Evolutionary conservation across 2,888 invertebrate species (phyloP), one percentile per base, ranked within the genome.

Genomic region (Pinctada fucata): DNA sequence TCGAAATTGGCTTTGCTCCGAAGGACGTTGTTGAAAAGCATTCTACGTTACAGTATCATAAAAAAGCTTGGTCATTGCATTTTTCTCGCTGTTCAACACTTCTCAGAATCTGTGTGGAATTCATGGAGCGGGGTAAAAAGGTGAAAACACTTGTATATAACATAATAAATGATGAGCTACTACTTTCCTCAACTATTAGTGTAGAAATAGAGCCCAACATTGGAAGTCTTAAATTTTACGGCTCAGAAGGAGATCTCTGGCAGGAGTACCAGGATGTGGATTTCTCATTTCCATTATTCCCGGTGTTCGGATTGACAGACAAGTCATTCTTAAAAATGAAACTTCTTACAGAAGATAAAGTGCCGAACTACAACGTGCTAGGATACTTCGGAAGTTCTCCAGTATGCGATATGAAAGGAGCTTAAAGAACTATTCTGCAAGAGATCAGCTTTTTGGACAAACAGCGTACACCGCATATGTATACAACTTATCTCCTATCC

Each of bases 221-320:
- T 10, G 58, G 58, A 58, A 58, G 13, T 13, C 6, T 58, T 58
- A 58, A 58, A 58, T 10, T 58, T 10, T 6, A 13, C 13, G 6
- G 13, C 13, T 10, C 6, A 6, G 13, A 13, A 10, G 58, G 58
- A 10, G 13, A 6, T 13, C 13, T 58, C 58, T 10, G 13, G 6
- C 58, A 58, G 13, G 58, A 10, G 13, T 58, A 58, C 58, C 58
- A 47, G 10, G 16, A 51, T 70, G 70, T 70, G 3, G 3, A 47
- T 1, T 70, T 70, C 16, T 1, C 51, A n/a, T 50, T 16, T 10
- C 70, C 70, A 8, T 50, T 70, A 8, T 70, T 49, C 50, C 70
- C 70, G 2, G 50, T 70, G 31, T 48, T 70, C 50, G 70, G 70
- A 70, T 3, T 70, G 50, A 70, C 70, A 50, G 70, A 70, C n/a